Evolutionary conservation across 2,888 invertebrate species (phyloP).

Genomic region (Trachelus stipa): DNA sequence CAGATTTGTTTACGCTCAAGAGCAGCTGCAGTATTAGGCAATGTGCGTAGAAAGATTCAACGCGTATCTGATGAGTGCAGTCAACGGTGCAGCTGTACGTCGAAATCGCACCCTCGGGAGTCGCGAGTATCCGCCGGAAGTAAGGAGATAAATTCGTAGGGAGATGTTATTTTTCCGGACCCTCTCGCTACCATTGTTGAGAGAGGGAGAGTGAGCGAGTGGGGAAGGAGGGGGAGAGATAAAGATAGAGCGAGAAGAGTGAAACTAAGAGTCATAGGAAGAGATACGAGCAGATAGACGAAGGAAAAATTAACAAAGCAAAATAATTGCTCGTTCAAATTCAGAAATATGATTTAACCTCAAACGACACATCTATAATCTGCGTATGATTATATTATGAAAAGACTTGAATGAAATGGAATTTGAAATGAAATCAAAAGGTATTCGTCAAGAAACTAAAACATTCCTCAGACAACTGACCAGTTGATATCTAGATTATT

Average conservation of each 20-base stretch:
- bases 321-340: neutral
- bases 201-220: slow-evolving; percentile 12
- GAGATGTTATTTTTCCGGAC: neutral
- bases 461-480: neutral
- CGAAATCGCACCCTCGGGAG: neutral
- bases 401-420: neutral
- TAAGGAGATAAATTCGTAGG: neutral
- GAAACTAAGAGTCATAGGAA: neutral
- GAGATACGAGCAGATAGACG: neutral
- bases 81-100: neutral
- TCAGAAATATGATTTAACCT: neutral
- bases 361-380: neutral
- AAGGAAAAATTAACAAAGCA: neutral
- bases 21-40: slow-evolving; percentile 49
- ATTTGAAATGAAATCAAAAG: neutral
- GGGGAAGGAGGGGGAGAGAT: slow-evolving; percentile 13
- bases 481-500: neutral
- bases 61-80: neutral
- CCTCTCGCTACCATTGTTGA: neutral
- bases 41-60: slow-evolving; percentile 18
- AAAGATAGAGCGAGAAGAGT: slow-evolving; percentile 12
- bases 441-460: neutral
- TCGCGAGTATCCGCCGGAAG: neutral
- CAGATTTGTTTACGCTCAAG: slow-evolving; percentile 61
- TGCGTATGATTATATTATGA: neutral